A percentile compares a stretch with the other conserved stretches of the same genome.
These are phyloP conservation scores for Falco biarmicus DNA, from an alignment of 2,797 vertebrate genomes.

Conservation along the genomic window DNA sequence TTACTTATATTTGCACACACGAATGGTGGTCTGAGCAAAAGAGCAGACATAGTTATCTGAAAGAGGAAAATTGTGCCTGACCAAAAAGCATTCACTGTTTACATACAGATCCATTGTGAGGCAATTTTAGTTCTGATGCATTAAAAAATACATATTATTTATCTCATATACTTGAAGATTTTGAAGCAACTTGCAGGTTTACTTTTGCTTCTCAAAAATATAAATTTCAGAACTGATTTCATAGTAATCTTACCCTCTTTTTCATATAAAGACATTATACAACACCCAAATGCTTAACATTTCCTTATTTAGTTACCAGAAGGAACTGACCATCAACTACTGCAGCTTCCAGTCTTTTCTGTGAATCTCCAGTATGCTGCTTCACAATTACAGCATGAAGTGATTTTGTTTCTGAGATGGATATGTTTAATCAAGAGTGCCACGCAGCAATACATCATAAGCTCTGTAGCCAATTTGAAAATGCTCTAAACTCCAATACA, in stretches of 20 bases:
- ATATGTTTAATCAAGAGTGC: background rate
- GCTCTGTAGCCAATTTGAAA: background rate
- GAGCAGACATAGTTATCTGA: background rate
- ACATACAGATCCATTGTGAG: background rate
- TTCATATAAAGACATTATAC: background rate
- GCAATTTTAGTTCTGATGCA: background rate
- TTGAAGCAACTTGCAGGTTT: background rate
- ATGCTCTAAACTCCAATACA: background rate
- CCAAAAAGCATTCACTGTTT: background rate
- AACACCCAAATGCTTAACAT: background rate
- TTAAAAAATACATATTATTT: background rate
- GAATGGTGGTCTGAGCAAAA: background rate
- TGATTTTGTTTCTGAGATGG: background rate
- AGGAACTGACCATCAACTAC: background rate
- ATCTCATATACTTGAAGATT: background rate
- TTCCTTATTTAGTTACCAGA: background rate
- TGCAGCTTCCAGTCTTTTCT: background rate
- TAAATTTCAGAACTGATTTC: background rate
- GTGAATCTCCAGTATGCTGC: background rate
- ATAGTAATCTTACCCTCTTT: background rate
- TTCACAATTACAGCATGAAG: background rate
- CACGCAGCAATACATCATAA: background rate
- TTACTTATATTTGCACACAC: background rate
- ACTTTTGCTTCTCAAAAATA: background rate
- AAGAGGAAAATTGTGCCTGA: background rate